Evolutionary conservation across 2,113 vertebrate genomes (phyloP).

Genomic region (Manacus vitellinus): DNA sequence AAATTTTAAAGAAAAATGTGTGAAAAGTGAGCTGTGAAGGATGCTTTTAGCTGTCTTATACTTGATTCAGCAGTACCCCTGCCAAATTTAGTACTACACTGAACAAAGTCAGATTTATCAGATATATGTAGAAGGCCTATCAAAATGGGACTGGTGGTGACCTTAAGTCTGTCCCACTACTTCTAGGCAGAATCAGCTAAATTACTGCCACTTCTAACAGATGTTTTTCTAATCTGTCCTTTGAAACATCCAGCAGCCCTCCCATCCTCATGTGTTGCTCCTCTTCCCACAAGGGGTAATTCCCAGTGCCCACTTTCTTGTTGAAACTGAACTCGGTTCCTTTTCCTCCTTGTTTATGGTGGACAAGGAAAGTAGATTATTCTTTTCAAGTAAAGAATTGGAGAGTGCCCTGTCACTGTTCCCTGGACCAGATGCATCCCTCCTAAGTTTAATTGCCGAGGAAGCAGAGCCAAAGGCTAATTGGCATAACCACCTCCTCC

Average conservation of each 20-base stretch:
- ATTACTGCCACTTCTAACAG: background rate
- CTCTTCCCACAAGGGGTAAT: background rate
- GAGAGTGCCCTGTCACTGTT: background rate
- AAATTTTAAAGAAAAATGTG: background rate
- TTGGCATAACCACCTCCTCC: background rate
- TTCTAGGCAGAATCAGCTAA: background rate
- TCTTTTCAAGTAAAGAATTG: background rate
- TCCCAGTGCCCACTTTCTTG: background rate
- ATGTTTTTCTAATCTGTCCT: background rate
- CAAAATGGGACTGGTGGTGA: background rate
- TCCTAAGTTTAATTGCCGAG: background rate
- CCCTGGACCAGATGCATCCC: background rate
- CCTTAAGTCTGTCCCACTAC: background rate
- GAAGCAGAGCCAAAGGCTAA: background rate
- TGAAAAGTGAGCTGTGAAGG: background rate
- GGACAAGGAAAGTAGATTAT: background rate
- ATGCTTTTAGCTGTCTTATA: background rate
- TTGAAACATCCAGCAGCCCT: background rate
- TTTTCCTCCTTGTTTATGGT: background rate
- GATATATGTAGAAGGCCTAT: background rate
- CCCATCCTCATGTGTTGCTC: accelerated
- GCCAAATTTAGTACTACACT: background rate
- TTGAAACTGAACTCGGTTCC: background rate
- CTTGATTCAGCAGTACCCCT: background rate
- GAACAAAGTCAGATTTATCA: background rate